Evolutionary conservation across 2,113 vertebrate genomes (phyloP), one percentile per base, ranked within the genome.

Genomic region (Butastur rufipennis): DNA sequence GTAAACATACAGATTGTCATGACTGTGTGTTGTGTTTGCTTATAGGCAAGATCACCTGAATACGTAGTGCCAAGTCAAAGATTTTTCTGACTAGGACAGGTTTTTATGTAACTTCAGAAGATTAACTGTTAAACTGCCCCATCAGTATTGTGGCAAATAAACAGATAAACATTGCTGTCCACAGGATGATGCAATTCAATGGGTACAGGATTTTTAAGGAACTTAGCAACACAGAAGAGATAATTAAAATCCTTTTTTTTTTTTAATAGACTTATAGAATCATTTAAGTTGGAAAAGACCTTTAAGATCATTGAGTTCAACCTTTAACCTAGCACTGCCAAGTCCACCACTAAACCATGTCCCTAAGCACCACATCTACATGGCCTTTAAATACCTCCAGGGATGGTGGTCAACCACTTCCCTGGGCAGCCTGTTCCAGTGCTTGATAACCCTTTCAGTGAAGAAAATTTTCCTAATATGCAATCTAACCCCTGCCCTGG

Each of bases 121-220:
- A 52, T 66, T 61, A 56, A n/a, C 7, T 32, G 5, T 52, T 73
- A n/a, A 73, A 86, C 34, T n/a, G 2, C 3, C 2, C 6, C 3
- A 8, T 18, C 40, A 56, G 22, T 13, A 55, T 42, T 43, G 13
- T 20, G 32, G 22, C 3, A 1, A 2, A 1, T 10, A 20, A 56
- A 34, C 8, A n/a, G 6, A 13, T 3, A 36, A 48, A 32, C 3
- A 27, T 15, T 77, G 11, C 6, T 79, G 5, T 66, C 13, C 72
- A 42, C 25, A 25, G 11, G 8, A 47, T 32, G 13, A 52, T 56
- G 16, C 7, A 36, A 27, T 47, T 59, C 27, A 81, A 66, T n/a
- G 13, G 0, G 1, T n/a, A 18, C 0, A 5, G 10, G 8, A 45
- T 50, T 56, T 93, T 32, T 32, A 70, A 56, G 59, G 26, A 55